These are phyloP conservation scores for Lucinisca nassula DNA, from an alignment of 2,888 invertebrate species.

Conservation along the genomic window DNA sequence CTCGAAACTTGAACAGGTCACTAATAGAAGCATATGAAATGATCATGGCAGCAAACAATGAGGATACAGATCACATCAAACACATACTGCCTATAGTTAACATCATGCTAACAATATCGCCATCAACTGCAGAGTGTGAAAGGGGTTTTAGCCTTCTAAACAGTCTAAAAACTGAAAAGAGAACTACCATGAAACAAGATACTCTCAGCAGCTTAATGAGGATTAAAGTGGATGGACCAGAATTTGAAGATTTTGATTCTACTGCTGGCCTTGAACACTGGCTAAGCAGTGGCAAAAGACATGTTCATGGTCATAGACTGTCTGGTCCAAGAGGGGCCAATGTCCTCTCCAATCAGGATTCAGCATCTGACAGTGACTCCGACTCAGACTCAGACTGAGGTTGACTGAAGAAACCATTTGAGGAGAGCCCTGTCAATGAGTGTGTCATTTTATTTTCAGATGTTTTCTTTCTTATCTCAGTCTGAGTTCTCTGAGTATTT, in stretches of 20 bases:
- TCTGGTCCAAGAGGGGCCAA: conserved; percentile 7
- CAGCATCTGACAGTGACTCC: neutral
- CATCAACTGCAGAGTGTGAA: conserved; percentile 9
- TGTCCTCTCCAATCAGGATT: neutral
- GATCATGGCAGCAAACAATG: neutral
- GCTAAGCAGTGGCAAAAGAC: neutral
- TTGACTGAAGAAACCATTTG: too few relatives aligned
- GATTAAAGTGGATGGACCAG: conserved; percentile 28
- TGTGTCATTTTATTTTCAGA: too few relatives aligned
- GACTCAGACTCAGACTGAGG: too few relatives aligned
- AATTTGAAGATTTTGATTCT: neutral
- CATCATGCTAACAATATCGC: conserved; percentile 8
- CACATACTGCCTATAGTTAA: neutral
- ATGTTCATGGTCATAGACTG: conserved; percentile 4
- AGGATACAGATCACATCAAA: conserved; percentile 2
- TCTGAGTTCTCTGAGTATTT: too few relatives aligned
- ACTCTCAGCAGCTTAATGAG: neutral
- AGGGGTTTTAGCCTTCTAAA: neutral
- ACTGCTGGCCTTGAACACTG: neutral
- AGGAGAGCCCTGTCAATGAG: too few relatives aligned
- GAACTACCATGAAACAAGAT: conserved; percentile 9
- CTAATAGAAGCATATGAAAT: conserved; percentile 14
- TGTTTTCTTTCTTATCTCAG: too few relatives aligned
- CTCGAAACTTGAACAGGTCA: conserved; percentile 12
- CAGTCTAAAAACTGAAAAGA: neutral